These are phyloP conservation scores for Pseudococcus viburni DNA, from an alignment of 2,888 invertebrate genomes.

Conservation along the genomic window DNA sequence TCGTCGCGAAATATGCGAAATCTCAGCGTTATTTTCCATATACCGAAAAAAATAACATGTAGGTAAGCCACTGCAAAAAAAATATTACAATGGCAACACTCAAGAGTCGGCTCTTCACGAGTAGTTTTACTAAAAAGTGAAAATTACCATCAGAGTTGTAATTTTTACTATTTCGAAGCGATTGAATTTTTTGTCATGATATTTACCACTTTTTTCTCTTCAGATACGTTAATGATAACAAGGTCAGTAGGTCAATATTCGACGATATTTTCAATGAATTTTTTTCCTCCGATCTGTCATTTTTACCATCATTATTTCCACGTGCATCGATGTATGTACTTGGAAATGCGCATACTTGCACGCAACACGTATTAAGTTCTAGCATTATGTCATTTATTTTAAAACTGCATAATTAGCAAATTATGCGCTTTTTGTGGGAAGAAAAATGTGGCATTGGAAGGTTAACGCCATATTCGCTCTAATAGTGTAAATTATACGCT, in stretches of 20 bases:
- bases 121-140: too few relatives aligned
- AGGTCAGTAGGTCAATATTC: conserved; percentile 54
- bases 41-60: too few relatives aligned
- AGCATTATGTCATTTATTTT: not conserved
- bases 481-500: not conserved
- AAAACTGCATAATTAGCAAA: not conserved
- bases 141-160: too few relatives aligned
- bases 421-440: not conserved
- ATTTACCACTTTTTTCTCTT: too few relatives aligned
- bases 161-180: too few relatives aligned
- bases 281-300: not conserved
- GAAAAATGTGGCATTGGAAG: not conserved
- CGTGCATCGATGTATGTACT: not conserved
- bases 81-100: too few relatives aligned
- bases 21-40: not conserved
- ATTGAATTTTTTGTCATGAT: too few relatives aligned
- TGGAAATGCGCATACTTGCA: not conserved
- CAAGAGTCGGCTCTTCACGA: too few relatives aligned
- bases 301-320: not conserved
- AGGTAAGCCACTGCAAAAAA: too few relatives aligned
- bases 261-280: conserved; percentile 12
- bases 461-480: not conserved
- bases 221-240: not conserved
- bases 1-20: conserved; percentile 5
- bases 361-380: not conserved